Conservation (phyloP, 2,113 vertebrate species). For the Channa maculata region DNA sequence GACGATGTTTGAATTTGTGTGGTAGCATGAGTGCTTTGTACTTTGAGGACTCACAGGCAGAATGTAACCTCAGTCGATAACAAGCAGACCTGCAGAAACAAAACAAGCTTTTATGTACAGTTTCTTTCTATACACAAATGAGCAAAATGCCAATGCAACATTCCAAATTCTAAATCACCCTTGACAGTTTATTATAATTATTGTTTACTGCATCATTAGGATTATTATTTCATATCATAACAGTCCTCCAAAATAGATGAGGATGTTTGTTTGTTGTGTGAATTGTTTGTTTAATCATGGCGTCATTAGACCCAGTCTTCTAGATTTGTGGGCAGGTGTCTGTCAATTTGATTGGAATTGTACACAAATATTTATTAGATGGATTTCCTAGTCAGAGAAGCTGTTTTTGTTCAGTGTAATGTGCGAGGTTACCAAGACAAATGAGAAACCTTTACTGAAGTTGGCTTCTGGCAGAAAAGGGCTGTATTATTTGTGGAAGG, state of each 20-base stretch:
- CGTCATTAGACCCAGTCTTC: too few species aligned
- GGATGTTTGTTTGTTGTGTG: too few species aligned
- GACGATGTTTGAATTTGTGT: slow-evolving; percentile 26
- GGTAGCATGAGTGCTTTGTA: slow-evolving; percentile 13
- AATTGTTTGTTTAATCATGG: too few species aligned
- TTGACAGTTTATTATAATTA: neutral
- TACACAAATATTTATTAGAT: too few species aligned
- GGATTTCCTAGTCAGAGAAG: too few species aligned
- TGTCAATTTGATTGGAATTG: too few species aligned
- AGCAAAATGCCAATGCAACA: neutral
- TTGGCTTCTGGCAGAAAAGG: neutral
- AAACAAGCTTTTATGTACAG: neutral
- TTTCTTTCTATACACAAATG: neutral
- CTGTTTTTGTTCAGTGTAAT: too few species aligned
- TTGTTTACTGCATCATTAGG: too few species aligned
- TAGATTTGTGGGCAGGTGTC: too few species aligned
- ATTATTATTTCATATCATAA: neutral
- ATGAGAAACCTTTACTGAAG: neutral
- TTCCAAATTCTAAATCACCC: neutral
- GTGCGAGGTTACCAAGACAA: neutral
- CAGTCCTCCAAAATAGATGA: too few species aligned
- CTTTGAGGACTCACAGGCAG: neutral
- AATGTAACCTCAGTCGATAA: neutral
- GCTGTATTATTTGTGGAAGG: neutral
- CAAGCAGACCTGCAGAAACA: neutral